A percentile compares a stretch with the other conserved stretches of the same genome.
Evolutionary conservation across 2,113 vertebrate genomes (phyloP).

Genomic region (Heterotis niloticus): DNA sequence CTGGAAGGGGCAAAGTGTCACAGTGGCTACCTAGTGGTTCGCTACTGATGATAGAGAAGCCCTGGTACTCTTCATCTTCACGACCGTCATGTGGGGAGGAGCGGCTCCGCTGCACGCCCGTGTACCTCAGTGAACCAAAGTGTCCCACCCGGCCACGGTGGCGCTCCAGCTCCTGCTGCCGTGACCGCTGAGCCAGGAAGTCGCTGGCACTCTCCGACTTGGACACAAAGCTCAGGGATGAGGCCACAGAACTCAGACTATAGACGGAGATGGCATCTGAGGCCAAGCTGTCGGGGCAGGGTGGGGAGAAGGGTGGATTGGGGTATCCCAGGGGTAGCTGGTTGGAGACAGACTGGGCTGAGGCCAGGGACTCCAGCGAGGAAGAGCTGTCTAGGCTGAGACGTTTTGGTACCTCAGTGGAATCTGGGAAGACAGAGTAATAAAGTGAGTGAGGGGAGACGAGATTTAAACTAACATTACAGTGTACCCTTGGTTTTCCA

Average conservation of each 20-base stretch:
- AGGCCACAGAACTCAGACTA: conserved; percentile 91
- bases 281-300: conserved; percentile 78
- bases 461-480: background rate
- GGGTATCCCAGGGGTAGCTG: conserved; percentile 72
- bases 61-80: conserved; percentile 87
- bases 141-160: conserved; percentile 62
- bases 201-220: conserved; percentile 76
- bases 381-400: conserved; percentile 94
- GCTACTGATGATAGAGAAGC: conserved; percentile 90
- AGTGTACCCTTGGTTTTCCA: background rate
- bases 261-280: conserved; percentile 94
- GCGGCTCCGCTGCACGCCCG: conserved; percentile 65
- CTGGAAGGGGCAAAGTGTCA: conserved; percentile 70
- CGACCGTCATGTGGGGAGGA: conserved; percentile 68
- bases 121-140: conserved; percentile 57
- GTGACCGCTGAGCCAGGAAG: conserved; percentile 62
- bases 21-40: conserved; percentile 79
- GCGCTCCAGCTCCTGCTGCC: conserved; percentile 63
- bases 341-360: conserved; percentile 86
- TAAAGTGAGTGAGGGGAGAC: background rate
- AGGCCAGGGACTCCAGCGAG: conserved; percentile 89
- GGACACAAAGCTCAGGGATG: conserved; percentile 88
- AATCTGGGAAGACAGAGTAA: conserved; percentile 67
- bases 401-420: conserved; percentile 90
- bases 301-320: conserved; percentile 83